These are phyloP conservation scores for Epinephelus coioides DNA, from an alignment of 2,797 vertebrate genomes.

Conservation along the genomic window DNA sequence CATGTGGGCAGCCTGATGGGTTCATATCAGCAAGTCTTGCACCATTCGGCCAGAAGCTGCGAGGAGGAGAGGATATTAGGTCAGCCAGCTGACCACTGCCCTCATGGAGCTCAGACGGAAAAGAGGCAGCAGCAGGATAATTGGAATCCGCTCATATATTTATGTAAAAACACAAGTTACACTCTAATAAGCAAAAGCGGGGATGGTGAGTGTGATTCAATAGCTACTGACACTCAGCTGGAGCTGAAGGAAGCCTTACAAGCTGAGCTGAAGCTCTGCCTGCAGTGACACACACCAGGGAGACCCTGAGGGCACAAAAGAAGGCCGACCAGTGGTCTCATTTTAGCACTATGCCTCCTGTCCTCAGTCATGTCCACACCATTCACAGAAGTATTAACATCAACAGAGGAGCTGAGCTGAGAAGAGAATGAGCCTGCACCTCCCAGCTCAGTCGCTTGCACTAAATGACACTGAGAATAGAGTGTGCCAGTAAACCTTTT, in stretches of 20 bases:
- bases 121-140: constrained; percentile 41
- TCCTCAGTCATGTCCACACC: constrained; percentile 50
- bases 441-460: constrained; percentile 56
- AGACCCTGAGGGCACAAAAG: constrained; percentile 42
- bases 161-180: constrained; percentile 46
- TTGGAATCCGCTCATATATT: constrained; percentile 40
- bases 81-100: constrained; percentile 48
- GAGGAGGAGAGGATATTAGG: constrained; percentile 56
- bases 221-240: constrained; percentile 25
- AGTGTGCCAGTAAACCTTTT: too few species aligned
- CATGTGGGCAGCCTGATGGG: constrained; percentile 64
- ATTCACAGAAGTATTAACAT: constrained; percentile 59
- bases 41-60: constrained; percentile 57
- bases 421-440: constrained; percentile 38
- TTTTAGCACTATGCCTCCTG: constrained; percentile 54
- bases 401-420: constrained; percentile 53
- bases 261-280: constrained; percentile 26
- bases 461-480: constrained; percentile 49
- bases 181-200: constrained; percentile 34
- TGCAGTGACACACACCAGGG: constrained; percentile 51
- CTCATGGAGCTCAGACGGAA: constrained; percentile 28
- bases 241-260: constrained; percentile 39
- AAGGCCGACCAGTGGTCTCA: constrained; percentile 42
- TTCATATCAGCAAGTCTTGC: constrained; percentile 60
- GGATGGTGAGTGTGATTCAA: constrained; percentile 30